Percentiles rank a stretch among this genome's conserved stretches.
Conservation (phyloP, 2,797 vertebrate species). For the Melanotaenia boesemani region DNA sequence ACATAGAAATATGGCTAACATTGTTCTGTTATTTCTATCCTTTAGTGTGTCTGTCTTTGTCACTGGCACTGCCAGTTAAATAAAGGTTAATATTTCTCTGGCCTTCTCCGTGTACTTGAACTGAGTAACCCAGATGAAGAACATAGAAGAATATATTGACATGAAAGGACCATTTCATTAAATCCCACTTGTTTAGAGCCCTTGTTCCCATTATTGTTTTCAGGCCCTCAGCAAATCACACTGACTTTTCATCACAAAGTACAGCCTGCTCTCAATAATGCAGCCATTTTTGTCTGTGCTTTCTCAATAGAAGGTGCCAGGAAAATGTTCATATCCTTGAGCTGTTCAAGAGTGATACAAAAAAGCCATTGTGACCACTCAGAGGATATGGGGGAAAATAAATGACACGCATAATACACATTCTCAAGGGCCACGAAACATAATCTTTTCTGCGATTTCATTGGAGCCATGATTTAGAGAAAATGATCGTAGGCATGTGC, state of each 20-base stretch:
- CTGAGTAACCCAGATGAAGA: conserved; percentile 55
- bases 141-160: conserved; percentile 56
- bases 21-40: conserved; percentile 21
- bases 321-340: conserved; percentile 79
- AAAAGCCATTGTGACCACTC: conserved; percentile 77
- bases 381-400: conserved; percentile 62
- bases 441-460: conserved; percentile 66
- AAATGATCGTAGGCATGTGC: conserved; percentile 45
- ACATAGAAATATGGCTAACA: conserved; percentile 20
- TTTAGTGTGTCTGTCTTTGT: conserved; percentile 32
- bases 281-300: conserved; percentile 60
- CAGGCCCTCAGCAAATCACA: conserved; percentile 66
- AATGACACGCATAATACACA: conserved; percentile 71
- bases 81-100: conserved; percentile 50
- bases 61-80: conserved; percentile 35
- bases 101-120: conserved; percentile 57
- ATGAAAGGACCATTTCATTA: conserved; percentile 73
- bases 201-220: conserved; percentile 71
- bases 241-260: conserved; percentile 67
- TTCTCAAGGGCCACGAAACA: conserved; percentile 70
- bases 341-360: conserved; percentile 77
- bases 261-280: conserved; percentile 71
- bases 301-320: conserved; percentile 72
- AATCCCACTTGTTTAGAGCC: conserved; percentile 71
- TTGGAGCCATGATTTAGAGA: conserved; percentile 59